A percentile compares a stretch with the other conserved stretches of the same genome.
phyloP scores from a whole-genome alignment of 2,113 vertebrate genomes.

The Paraplagusia blochii region DNA sequence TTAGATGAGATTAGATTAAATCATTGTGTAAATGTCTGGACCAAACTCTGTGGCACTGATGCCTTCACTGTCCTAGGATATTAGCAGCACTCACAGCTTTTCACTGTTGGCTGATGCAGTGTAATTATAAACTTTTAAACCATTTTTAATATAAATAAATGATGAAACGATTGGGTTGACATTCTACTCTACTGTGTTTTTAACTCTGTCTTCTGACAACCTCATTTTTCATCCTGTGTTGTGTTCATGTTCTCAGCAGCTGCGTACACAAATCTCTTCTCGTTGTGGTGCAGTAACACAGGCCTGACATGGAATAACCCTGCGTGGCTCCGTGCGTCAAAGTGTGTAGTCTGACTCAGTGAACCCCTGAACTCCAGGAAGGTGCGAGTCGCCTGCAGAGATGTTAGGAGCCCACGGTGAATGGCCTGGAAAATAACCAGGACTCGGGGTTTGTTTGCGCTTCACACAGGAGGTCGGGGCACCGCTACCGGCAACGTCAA shows the following conservation, averaged over 20 bases:
- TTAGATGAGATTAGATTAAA: no score
- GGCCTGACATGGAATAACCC: constrained; percentile 8
- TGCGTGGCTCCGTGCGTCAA: neutral
- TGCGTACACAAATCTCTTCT: constrained; percentile 3
- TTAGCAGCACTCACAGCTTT: no score
- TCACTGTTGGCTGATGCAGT: no score
- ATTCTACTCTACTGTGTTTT: no score
- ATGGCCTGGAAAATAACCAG: neutral
- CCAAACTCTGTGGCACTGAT: no score
- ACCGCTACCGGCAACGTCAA: neutral
- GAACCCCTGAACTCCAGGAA: constrained; percentile 26
- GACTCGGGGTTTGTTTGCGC: constrained; percentile 38
- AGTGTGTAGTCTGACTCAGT: constrained; percentile 9
- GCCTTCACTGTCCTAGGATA: no score
- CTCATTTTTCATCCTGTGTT: no score
- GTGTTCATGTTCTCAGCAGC: neutral
- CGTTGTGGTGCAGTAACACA: neutral
- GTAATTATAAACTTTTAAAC: no score
- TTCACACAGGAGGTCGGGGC: constrained; percentile 22
- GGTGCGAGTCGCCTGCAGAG: constrained; percentile 16
- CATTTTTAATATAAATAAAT: no score
- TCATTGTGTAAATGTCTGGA: no score
- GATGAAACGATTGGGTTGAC: no score
- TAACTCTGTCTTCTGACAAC: no score
- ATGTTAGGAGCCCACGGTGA: constrained; percentile 8